A percentile compares a stretch with the other conserved stretches of the same genome.
Conservation (phyloP, 2,797 vertebrate species). For the Halcyon smyrnensis region DNA sequence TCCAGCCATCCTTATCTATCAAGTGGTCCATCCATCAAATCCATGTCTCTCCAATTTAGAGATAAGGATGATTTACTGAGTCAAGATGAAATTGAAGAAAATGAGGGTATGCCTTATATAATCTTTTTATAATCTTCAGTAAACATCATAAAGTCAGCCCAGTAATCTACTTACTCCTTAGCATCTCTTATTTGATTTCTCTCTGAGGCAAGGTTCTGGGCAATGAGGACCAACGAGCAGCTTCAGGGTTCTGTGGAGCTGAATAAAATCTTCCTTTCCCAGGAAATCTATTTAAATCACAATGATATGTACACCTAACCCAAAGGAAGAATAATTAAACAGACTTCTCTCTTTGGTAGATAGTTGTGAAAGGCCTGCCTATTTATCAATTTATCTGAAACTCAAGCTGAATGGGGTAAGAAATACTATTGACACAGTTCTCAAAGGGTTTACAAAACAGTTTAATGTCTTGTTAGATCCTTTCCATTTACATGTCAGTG, state of each 20-base stretch:
- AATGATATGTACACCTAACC: not conserved
- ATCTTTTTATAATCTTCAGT: slow-evolving; percentile 24
- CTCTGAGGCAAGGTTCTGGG: not conserved
- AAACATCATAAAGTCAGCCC: not conserved
- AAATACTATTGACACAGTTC: not conserved
- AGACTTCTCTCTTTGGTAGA: not conserved
- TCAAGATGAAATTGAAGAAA: slow-evolving; percentile 13
- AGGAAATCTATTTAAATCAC: not conserved
- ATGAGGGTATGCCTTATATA: not conserved
- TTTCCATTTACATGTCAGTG: not conserved
- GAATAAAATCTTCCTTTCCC: not conserved
- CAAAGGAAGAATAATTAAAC: not conserved
- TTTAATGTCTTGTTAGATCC: not conserved
- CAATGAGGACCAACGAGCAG: not conserved
- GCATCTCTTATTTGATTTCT: slow-evolving; percentile 41
- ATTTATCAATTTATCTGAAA: not conserved
- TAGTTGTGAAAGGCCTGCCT: not conserved
- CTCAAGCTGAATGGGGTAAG: not conserved
- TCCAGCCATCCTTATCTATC: not conserved
- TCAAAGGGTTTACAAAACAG: not conserved
- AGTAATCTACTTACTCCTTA: slow-evolving; percentile 42
- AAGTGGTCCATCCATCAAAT: not conserved
- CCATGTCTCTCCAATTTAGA: not conserved
- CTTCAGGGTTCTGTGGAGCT: not conserved
- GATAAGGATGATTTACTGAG: not conserved